A percentile compares a stretch with the other conserved stretches of the same genome.
Conservation (phyloP, 2,113 vertebrate species). For the Oncorhynchus masou region DNA sequence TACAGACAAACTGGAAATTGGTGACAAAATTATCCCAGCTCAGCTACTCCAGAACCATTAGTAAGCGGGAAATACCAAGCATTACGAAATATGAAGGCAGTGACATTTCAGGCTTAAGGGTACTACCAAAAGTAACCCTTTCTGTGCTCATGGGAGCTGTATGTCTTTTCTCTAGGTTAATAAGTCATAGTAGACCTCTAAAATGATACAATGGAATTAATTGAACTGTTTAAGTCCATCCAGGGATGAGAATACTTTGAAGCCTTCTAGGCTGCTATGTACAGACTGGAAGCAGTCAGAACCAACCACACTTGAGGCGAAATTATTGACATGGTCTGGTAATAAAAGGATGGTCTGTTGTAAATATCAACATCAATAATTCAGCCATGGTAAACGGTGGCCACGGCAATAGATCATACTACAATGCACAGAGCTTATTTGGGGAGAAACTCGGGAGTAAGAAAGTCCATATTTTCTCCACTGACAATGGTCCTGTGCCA, state of each 20-base stretch:
- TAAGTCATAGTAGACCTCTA: background rate
- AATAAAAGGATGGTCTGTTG: background rate
- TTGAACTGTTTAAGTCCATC: background rate
- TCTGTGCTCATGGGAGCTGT: background rate
- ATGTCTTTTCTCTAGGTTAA: background rate
- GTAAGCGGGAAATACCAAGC: background rate
- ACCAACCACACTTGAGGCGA: background rate
- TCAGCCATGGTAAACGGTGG: conserved; percentile 6
- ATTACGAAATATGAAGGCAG: background rate
- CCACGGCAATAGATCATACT: background rate
- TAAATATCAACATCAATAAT: conserved; percentile 9
- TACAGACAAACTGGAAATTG: background rate
- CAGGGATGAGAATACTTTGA: background rate
- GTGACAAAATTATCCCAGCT: conserved; percentile 1
- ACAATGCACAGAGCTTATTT: conserved; percentile 3
- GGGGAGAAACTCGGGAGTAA: background rate
- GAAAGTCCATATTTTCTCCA: conserved; percentile 3
- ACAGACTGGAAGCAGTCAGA: conserved; percentile 9
- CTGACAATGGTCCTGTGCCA: background rate
- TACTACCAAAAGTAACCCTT: background rate
- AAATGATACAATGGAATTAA: conserved; percentile 4
- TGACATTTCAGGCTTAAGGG: conserved; percentile 1
- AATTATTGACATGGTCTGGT: conserved; percentile 3
- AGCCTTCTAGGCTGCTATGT: background rate
- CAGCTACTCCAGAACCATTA: conserved; percentile 3